These are phyloP conservation scores for Hypercompe scribonia DNA, from an alignment of 2,888 invertebrate species.

Conservation along the genomic window DNA sequence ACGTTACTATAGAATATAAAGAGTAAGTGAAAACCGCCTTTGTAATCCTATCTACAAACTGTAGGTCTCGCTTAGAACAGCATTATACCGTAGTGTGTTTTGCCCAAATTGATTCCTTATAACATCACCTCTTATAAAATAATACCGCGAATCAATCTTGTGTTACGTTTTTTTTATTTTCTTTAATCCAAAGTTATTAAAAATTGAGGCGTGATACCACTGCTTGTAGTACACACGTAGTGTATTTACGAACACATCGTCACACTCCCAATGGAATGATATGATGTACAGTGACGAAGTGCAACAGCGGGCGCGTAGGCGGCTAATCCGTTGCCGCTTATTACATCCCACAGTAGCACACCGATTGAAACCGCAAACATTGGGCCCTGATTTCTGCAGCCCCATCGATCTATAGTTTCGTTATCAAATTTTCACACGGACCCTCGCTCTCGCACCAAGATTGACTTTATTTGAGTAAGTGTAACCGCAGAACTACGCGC, in stretches of 20 bases:
- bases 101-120: not conserved
- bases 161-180: not conserved
- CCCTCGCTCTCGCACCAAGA: constrained; percentile 76
- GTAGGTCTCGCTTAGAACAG: no score
- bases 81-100: no score
- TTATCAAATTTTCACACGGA: constrained; percentile 87
- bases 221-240: not conserved
- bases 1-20: no score
- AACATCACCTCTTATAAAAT: no score
- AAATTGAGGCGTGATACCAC: not conserved
- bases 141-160: not conserved
- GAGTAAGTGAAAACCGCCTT: no score
- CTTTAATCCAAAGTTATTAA: no score
- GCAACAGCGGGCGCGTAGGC: constrained; percentile 51
- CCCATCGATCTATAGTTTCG: constrained; percentile 84
- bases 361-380: constrained; percentile 82
- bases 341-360: constrained; percentile 84
- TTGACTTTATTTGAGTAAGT: constrained; percentile 86
- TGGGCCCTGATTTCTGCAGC: constrained; percentile 79
- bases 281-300: constrained; percentile 20
- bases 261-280: constrained; percentile 11
- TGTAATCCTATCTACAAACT: no score
- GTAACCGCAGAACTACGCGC: constrained; percentile 79
- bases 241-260: constrained; percentile 18
- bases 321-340: constrained; percentile 78